Conservation (phyloP, 2,888 invertebrate species). For the Ichneumoninae sp. region DNA sequence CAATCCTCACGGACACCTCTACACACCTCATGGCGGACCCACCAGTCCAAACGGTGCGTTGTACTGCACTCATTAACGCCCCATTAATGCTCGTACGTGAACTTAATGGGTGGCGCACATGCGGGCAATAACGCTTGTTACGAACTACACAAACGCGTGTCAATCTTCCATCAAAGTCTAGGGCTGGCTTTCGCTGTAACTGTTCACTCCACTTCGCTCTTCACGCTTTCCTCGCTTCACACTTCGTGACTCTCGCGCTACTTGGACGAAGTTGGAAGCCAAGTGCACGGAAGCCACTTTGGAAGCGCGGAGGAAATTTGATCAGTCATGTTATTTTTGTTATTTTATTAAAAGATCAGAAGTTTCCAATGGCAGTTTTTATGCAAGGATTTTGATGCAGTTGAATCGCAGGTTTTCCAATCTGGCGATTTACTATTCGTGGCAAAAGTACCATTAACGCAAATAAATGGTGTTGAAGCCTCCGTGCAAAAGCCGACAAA, state of each 20-base stretch:
- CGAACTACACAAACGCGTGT: not conserved
- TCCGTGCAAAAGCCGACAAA: not conserved
- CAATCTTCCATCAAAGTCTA: not conserved
- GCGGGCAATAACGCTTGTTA: not conserved
- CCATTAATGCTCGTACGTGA: not conserved
- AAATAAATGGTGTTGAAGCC: not conserved
- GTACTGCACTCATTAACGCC: not conserved
- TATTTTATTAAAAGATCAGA: not conserved
- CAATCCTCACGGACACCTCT: slow-evolving; percentile 85
- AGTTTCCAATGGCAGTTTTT: not conserved
- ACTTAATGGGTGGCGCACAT: not conserved
- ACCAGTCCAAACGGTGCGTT: slow-evolving; percentile 83
- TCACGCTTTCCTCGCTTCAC: not conserved
- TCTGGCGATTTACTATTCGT: not conserved
- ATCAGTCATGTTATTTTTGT: not conserved
- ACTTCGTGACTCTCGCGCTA: not conserved
- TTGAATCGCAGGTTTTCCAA: not conserved
- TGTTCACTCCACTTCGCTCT: not conserved
- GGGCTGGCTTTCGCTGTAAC: not conserved
- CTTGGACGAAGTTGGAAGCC: not conserved
- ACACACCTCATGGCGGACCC: slow-evolving; percentile 81
- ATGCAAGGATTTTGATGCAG: not conserved
- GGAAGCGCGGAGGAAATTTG: not conserved
- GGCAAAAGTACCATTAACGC: not conserved
- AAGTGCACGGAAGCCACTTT: not conserved